A percentile compares a stretch with the other conserved stretches of the same genome.
Conservation (phyloP, 2,797 vertebrate genomes). For the Syndactyla subalaris region DNA sequence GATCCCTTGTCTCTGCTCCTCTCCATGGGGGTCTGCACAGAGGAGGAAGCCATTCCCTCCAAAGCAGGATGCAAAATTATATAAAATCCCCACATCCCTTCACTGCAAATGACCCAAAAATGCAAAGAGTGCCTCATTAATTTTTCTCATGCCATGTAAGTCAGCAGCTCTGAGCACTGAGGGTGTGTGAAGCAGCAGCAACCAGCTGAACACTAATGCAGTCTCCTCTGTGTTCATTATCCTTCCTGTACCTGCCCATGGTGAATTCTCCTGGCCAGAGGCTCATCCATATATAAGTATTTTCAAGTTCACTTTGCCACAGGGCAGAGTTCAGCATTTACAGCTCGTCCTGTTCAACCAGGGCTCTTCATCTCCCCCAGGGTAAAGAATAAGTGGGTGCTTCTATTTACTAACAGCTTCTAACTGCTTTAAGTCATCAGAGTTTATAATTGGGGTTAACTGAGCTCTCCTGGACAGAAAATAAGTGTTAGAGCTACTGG, state of each 20-base stretch:
- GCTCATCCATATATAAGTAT: neutral
- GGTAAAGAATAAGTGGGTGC: neutral
- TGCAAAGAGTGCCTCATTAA: neutral
- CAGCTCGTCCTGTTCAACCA: neutral
- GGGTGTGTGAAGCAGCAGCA: neutral
- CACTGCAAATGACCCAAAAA: neutral
- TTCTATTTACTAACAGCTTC: neutral
- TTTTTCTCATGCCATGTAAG: neutral
- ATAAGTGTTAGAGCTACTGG: neutral
- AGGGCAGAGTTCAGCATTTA: neutral
- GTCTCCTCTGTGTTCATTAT: accelerated
- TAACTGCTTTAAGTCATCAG: neutral
- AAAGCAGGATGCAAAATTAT: neutral
- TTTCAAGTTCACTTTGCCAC: neutral
- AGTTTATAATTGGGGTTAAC: neutral
- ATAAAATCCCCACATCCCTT: neutral
- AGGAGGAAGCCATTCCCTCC: neutral
- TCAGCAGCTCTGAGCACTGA: neutral
- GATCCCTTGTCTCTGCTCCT: neutral
- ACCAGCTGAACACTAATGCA: neutral
- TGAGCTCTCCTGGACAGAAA: neutral
- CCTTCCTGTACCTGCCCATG: neutral
- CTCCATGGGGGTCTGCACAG: neutral
- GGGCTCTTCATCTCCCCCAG: neutral
- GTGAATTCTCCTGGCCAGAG: neutral